Evolutionary conservation across 2,888 invertebrate genomes (phyloP).

Genomic region (Callinectes sapidus): DNA sequence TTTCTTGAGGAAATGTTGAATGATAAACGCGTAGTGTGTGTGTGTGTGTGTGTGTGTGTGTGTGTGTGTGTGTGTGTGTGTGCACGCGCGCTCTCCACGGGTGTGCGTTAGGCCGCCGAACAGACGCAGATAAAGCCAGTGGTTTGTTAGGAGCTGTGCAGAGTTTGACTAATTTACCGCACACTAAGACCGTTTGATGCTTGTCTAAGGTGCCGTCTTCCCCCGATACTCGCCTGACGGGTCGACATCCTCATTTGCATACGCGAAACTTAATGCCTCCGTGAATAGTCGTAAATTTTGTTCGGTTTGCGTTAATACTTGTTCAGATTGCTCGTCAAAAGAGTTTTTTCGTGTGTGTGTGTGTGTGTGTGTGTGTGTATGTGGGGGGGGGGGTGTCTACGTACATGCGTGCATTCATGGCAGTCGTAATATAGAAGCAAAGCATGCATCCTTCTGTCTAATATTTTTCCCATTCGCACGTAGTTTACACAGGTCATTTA

Average conservation of each 20-base stretch:
- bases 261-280: constrained; percentile 34
- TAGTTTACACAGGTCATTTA: neutral
- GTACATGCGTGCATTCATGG: neutral
- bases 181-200: constrained; percentile 14
- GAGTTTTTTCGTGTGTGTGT: neutral
- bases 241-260: constrained; percentile 36
- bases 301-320: constrained; percentile 36
- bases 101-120: neutral
- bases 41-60: constrained; percentile 19
- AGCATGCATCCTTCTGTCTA: neutral
- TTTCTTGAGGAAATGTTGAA: neutral
- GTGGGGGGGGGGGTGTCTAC: neutral
- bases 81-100: neutral
- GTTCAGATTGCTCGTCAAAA: constrained; percentile 26
- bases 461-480: neutral
- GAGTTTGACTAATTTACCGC: constrained; percentile 37
- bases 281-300: constrained; percentile 30
- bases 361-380: constrained; percentile 27
- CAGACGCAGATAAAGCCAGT: constrained; percentile 18
- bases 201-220: neutral
- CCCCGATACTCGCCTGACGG: constrained; percentile 19
- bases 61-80: constrained; percentile 43
- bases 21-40: neutral
- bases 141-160: constrained; percentile 18
- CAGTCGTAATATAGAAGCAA: neutral